phyloP scores from a whole-genome alignment of 2,888 invertebrate species.

The Phorcus lineatus region DNA sequence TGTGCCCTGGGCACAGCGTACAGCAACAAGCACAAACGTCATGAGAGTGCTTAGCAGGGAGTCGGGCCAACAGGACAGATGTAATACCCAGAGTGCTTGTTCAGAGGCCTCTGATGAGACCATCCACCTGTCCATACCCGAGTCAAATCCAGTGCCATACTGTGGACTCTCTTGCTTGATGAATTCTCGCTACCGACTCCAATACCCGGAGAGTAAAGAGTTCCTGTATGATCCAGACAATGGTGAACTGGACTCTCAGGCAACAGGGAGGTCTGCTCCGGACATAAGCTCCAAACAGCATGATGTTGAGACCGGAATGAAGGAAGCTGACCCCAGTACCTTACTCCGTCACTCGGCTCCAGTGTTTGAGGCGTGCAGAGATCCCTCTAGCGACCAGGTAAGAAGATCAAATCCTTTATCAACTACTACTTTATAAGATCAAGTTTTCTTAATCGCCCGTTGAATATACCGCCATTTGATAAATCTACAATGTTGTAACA shows the following conservation, averaged over 20 bases:
- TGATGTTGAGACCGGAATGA: not conserved
- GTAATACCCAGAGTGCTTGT: not conserved
- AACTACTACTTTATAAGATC: too few species aligned
- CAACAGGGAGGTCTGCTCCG: not conserved
- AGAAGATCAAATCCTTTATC: too few species aligned
- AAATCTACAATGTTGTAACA: too few species aligned
- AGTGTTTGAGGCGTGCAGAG: not conserved
- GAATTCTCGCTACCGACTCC: not conserved
- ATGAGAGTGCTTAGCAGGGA: conserved; percentile 29
- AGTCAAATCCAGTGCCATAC: not conserved
- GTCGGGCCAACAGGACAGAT: not conserved
- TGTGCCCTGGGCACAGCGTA: conserved; percentile 68
- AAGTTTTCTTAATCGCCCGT: too few species aligned
- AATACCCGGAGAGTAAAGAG: too few species aligned
- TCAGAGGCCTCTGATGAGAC: conserved; percentile 20
- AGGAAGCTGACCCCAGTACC: not conserved
- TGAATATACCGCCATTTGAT: too few species aligned
- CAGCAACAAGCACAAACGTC: conserved; percentile 46
- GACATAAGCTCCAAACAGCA: not conserved
- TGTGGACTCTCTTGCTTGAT: not conserved
- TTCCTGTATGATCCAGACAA: not conserved
- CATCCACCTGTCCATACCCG: not conserved
- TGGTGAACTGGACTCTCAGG: not conserved
- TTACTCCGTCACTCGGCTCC: not conserved
- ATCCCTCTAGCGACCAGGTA: too few species aligned